Conservation (phyloP, 2,888 invertebrate species). For the Sinotaia quadrata region DNA sequence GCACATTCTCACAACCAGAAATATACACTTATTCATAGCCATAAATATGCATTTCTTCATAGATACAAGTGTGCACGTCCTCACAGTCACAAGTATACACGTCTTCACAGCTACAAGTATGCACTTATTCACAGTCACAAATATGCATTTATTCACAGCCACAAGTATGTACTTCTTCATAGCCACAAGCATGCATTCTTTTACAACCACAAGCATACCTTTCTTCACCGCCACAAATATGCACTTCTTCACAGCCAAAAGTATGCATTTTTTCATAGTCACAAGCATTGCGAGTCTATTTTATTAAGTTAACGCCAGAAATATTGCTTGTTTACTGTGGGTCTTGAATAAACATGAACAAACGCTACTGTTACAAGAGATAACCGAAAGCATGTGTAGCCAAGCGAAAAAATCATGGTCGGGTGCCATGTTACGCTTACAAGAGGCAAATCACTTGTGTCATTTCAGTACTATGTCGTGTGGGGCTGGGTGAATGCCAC, state of each 20-base stretch:
- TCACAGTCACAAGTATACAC: slow-evolving; percentile 1
- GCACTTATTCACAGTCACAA: neutral
- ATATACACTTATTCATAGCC: neutral
- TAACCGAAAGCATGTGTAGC: too few relatives aligned
- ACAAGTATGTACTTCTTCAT: slow-evolving; percentile 4
- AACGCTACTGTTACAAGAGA: too few relatives aligned
- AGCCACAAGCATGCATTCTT: neutral
- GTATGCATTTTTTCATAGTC: slow-evolving; percentile 2
- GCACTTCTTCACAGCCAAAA: slow-evolving; percentile 2
- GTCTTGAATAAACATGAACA: too few relatives aligned
- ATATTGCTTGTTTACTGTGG: too few relatives aligned
- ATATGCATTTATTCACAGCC: neutral
- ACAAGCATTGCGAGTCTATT: too few relatives aligned
- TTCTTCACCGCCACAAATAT: neutral
- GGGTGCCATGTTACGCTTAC: too few relatives aligned
- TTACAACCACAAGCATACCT: slow-evolving; percentile 4
- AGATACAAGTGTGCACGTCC: neutral
- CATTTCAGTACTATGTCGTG: too few relatives aligned
- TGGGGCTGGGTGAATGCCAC: too few relatives aligned
- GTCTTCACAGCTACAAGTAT: neutral
- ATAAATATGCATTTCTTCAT: too few relatives aligned
- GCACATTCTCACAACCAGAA: neutral
- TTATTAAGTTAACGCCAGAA: too few relatives aligned
- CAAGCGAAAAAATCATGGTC: too few relatives aligned
- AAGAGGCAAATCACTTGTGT: too few relatives aligned